Evolutionary conservation across 2,797 vertebrate genomes (phyloP), one percentile per base, ranked within the genome.

Genomic region (Dermochelys coriacea): DNA sequence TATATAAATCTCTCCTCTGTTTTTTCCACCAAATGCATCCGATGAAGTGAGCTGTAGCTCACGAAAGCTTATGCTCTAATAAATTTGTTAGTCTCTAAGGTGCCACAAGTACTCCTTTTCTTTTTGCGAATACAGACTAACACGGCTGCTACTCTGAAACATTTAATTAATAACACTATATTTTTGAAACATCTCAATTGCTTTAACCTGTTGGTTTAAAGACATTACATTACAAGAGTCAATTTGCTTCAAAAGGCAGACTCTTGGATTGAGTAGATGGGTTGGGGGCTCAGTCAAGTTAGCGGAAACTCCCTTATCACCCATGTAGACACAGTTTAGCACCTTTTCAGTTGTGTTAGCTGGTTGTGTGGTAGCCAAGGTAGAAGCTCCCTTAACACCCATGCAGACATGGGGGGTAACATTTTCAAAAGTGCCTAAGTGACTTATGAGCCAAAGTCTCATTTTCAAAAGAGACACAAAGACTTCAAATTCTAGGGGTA

Each of bases 281-380:
- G 2, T 31, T 16, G n/a, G 80, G 18, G 86, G 61, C 34, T 64
- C 25, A 12, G 31, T n/a, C 12, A 15, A 34, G 34, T n/a, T 19
- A n/a, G 50, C 1, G 15, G 6, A 8, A 68, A 15, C 14, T 49
- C 25, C 55, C 27, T 31, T 23, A 12, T 64, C 15, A n/a, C 14
- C 16, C 34, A n/a, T 25, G 6, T 37, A 84, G 29, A 68, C 41
- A 52, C 21, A 50, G 3, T 68, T 31, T 55, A 3, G 2, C 2
- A 8, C 29, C 25, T 31, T 51, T 51, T 31, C 47, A 18, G 8
- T 18, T 4, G 57, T 19, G 5, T 51, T 57, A 37, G 41, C 61
- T 29, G 19, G 49, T 55, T 4, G 4, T 41, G 21, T 27, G 0
- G 1, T 12, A 34, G 80, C 37, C 25, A 55, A 23, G 12, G 34